Conservation (phyloP, 2,888 invertebrate species). For the Luffia ferchaultella region DNA sequence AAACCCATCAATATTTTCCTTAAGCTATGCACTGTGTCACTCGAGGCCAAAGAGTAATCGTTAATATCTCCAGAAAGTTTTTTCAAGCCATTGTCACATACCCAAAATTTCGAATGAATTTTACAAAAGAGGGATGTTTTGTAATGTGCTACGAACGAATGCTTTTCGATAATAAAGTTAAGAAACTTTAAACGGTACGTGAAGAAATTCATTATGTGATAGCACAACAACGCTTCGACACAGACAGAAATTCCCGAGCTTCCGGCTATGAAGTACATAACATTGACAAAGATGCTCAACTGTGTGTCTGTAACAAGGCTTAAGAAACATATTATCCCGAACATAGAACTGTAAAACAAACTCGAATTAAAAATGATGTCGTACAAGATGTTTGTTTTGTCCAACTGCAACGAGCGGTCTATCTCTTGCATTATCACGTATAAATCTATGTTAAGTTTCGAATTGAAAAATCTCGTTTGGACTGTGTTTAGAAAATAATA, state of each 20-base stretch:
- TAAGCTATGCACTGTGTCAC: background rate
- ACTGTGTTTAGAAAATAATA: too few species aligned
- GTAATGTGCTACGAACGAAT: background rate
- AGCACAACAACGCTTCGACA: background rate
- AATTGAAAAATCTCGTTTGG: background rate
- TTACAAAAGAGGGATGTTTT: background rate
- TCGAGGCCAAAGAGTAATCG: background rate
- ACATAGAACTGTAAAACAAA: too few species aligned
- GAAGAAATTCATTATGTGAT: background rate
- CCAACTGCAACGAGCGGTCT: background rate
- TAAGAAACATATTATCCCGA: too few species aligned
- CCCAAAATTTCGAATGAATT: background rate
- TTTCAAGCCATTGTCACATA: background rate
- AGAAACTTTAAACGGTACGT: background rate
- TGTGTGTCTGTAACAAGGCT: too few species aligned
- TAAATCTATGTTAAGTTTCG: background rate
- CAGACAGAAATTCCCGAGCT: too few species aligned
- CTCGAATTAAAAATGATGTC: too few species aligned
- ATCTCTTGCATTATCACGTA: background rate
- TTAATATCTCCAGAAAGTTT: background rate
- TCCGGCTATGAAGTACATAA: too few species aligned
- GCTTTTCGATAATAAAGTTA: background rate
- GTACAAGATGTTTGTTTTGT: background rate
- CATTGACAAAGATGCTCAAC: too few species aligned
- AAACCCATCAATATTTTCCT: background rate